Evolutionary conservation across 2,113 vertebrate genomes (phyloP), one percentile per base, ranked within the genome.

Genomic region (Bucco capensis): DNA sequence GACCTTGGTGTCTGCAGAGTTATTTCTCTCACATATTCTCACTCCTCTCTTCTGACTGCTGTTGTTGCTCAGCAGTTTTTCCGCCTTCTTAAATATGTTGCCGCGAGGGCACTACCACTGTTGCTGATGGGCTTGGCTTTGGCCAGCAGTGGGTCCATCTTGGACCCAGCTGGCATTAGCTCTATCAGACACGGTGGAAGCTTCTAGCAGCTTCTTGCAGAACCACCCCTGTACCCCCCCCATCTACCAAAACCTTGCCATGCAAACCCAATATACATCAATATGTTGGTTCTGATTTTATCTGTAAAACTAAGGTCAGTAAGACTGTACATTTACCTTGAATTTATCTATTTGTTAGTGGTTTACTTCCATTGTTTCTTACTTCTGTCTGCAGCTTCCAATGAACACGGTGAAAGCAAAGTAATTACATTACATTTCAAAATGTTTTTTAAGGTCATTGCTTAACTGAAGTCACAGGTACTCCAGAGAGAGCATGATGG

Each of bases 141-240:
- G 57, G 42, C 47, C 61, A 54, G 35, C 0, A 0, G 13, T 0
- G 0, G 16, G 22, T 60, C 46, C 1, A 0, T 50, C 27, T 16
- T 51, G 27, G 50, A 30, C 25, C 28, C 50, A 51, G 50, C 27
- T 15, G 50, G 50, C 6, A 7, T n/a, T 40, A n/a, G 42, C 54
- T 38, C 10, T 47, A 1, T 14, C 0, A 0, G 42, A 23, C 12
- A 23, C 14, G 4, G 21, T 33, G 27, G 21, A 69, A 79, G 10
- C 54, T 67, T 50, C 47, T 35, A 10, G 27, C 22, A 28, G 5
- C 42, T 57, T 79, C 54, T 69, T 8, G 31, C 49, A 47, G 60
- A 56, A 83, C 12, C 31, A 10, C 11, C 8, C 5, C 50, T 51
- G 5, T 56, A 44, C 33, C 14, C 6, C 8, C 8, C 31, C 31